These are phyloP conservation scores for Paguma larvata DNA, from an alignment of 2,797 vertebrate genomes.

Conservation along the genomic window DNA sequence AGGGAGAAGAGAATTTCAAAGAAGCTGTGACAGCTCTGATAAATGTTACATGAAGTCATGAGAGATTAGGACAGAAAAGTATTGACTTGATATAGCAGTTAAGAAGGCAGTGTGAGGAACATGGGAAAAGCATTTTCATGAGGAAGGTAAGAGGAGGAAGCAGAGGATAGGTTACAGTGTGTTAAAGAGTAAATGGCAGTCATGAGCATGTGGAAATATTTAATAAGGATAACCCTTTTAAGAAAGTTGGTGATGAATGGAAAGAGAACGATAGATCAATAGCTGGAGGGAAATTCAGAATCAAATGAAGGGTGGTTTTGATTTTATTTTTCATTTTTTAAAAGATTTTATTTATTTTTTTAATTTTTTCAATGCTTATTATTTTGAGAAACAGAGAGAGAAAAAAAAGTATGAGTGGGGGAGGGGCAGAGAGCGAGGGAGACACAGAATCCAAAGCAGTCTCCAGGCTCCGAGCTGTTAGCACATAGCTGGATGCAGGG, in stretches of 20 bases:
- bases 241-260: constrained; percentile 39
- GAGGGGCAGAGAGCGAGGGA: too few species aligned
- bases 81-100: neutral
- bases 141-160: neutral
- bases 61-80: neutral
- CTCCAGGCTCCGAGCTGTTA: too few species aligned
- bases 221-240: constrained; percentile 39
- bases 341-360: neutral
- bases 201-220: neutral
- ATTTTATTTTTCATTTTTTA: neutral
- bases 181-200: constrained; percentile 34
- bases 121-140: neutral
- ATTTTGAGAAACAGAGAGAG: too few species aligned
- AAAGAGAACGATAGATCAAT: neutral
- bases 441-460: too few species aligned
- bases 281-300: constrained; percentile 15
- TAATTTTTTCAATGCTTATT: too few species aligned
- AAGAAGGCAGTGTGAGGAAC: neutral
- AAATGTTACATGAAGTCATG: constrained; percentile 18
- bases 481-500: too few species aligned
- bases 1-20: constrained; percentile 45
- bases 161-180: neutral
- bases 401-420: too few species aligned
- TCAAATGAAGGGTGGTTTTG: constrained; percentile 9
- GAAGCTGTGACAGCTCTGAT: neutral